Evolutionary conservation across 1,140 invertebrate genomes (phyloP).

Genomic region (Eufriesea mexicana): DNA sequence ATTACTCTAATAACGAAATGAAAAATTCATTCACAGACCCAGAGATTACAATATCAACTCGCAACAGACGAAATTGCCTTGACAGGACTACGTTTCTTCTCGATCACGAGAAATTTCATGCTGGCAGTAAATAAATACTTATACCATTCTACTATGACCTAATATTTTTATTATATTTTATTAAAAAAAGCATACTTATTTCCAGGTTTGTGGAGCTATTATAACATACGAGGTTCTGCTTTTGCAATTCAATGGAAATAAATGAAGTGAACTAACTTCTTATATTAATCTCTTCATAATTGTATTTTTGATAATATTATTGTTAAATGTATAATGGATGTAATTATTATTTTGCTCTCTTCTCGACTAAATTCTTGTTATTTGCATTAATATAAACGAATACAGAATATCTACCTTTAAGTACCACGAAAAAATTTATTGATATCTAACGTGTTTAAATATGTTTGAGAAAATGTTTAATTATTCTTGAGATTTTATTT

Average conservation of each 20-base stretch:
- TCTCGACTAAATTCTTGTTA: background rate
- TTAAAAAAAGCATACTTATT: conserved; percentile 37
- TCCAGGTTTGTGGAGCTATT: conserved; percentile 81
- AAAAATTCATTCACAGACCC: conserved; percentile 81
- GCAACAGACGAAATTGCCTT: conserved; percentile 84
- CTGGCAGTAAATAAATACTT: conserved; percentile 83
- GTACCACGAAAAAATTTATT: background rate
- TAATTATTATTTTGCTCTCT: background rate
- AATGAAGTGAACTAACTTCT: background rate
- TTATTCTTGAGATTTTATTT: too few relatives aligned
- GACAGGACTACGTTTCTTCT: conserved; percentile 86
- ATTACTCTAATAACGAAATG: too few relatives aligned
- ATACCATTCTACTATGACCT: background rate
- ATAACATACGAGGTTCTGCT: conserved; percentile 82
- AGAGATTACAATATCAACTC: conserved; percentile 85
- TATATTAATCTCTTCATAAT: background rate
- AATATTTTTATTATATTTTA: background rate
- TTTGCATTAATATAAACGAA: background rate
- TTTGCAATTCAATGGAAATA: conserved; percentile 78
- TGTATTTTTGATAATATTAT: background rate
- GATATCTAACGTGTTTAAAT: too few relatives aligned
- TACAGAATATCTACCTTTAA: background rate
- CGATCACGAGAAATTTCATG: conserved; percentile 85
- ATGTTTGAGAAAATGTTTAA: too few relatives aligned
- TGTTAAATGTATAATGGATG: background rate